Base-by-base conservation (phyloP, 2,113 vertebrate species). In the Tricholaema leucomelas region DNA sequence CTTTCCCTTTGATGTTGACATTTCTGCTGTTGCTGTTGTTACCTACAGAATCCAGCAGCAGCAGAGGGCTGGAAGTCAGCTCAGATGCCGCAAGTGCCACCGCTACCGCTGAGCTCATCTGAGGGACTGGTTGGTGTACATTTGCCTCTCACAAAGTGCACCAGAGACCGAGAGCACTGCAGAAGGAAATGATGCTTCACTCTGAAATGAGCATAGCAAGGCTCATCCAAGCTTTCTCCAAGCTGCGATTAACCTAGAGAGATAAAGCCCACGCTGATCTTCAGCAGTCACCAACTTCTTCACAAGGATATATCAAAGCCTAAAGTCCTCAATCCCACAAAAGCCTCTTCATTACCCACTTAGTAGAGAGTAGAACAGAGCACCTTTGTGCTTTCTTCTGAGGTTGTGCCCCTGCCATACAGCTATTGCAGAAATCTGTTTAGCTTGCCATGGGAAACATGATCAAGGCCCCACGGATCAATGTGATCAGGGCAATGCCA, bases 21-120 rank as follows among this genome's bases (percentile, higher is more conserved):
- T 67, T 77, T 86, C 88, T 81, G 40, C 42, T 67, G 20, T 65
- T 38, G 67, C 35, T 27, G 21, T 15, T 56, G 10, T 56, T 81
- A 86, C 61, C 38, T 67, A 33, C 38, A 67, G 61, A 67, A 77
- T 52, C 46, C 54, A 36, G 40, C 25, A 33, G 46, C 59, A 90
- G 72, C 5, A 2, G 50, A 66, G 67, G 64, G 46, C 46, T 87
- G 50, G 46, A 76, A 80, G 42, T 61, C 79, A 94, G 63, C 64
- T 80, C 40, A 94, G 75, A 85, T 61, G 78, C 64, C 65, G 67
- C 35, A 80, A 89, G 85, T 82, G 82, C 55, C 82, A 87, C 50
- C 1, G 2, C 35, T 87, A 35, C 82, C 55, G 16, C 69, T 44
- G 79, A 85, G 75, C 30, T 38, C 17, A 48, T 48, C 46, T 21